A percentile compares a stretch with the other conserved stretches of the same genome.
phyloP scores from a whole-genome alignment of 2,113 vertebrate genomes.

The Chrysochloris asiatica region DNA sequence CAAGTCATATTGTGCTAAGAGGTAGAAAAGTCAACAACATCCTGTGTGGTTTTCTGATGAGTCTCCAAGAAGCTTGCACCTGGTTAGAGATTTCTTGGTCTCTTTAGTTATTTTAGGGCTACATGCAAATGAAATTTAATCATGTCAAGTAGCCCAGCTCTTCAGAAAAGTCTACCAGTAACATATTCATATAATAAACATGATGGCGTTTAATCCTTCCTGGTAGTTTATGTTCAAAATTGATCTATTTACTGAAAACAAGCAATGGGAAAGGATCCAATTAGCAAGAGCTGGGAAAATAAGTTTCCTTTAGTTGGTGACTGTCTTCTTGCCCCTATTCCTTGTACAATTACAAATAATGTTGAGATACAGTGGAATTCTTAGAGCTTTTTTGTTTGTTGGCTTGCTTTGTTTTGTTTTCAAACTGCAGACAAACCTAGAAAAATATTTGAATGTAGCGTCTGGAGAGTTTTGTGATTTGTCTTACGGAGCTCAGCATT shows the following conservation, averaged over 20 bases:
- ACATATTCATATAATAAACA: neutral
- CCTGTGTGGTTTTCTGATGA: neutral
- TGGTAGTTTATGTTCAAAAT: neutral
- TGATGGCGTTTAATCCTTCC: neutral
- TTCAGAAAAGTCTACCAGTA: neutral
- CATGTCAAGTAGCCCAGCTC: neutral
- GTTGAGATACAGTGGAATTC: neutral
- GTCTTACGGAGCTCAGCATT: neutral
- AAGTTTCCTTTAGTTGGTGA: neutral
- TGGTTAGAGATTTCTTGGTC: neutral
- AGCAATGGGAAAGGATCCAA: neutral
- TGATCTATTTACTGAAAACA: neutral
- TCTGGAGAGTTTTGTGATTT: neutral
- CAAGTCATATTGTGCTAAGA: neutral
- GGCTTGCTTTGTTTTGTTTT: neutral
- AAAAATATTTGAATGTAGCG: neutral
- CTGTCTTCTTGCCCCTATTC: accelerated
- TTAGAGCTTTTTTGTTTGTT: neutral
- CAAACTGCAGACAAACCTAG: neutral
- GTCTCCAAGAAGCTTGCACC: neutral
- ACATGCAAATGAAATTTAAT: neutral
- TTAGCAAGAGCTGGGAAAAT: neutral
- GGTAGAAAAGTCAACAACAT: neutral
- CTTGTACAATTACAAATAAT: neutral
- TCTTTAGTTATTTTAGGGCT: neutral